A percentile compares a stretch with the other conserved stretches of the same genome.
Conservation (phyloP, 2,888 invertebrate species). For the Eupsilia transversa region DNA sequence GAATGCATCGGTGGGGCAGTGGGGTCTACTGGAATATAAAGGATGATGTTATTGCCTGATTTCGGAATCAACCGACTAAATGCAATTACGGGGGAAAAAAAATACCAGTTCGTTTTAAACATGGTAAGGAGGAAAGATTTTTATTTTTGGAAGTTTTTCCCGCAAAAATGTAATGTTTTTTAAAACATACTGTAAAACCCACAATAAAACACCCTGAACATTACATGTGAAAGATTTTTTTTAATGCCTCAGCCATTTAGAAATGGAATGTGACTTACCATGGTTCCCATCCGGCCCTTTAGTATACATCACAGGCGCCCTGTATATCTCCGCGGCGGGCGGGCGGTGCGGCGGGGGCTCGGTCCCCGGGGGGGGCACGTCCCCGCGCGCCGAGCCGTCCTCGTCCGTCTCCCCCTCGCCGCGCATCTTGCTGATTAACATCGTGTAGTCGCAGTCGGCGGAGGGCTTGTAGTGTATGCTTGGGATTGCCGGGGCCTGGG, state of each 20-base stretch:
- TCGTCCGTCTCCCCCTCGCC: constrained; percentile 85
- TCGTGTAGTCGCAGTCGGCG: constrained; percentile 96
- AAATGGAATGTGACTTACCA: constrained; percentile 43
- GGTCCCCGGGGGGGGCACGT: constrained; percentile 85
- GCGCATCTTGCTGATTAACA: constrained; percentile 96
- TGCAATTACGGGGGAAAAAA: too few relatives aligned
- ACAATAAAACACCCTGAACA: too few relatives aligned
- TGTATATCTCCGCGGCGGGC: constrained; percentile 64
- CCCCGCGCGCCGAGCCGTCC: constrained; percentile 77
- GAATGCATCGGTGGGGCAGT: constrained; percentile 45
- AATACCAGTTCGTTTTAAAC: too few relatives aligned
- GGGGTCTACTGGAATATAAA: constrained; percentile 53
- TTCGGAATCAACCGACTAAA: too few relatives aligned
- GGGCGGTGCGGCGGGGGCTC: constrained; percentile 78
- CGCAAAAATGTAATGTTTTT: too few relatives aligned
- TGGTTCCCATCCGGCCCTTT: constrained; percentile 56
- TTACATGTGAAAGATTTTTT: too few relatives aligned
- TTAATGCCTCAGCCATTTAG: too few relatives aligned
- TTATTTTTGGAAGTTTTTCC: too few relatives aligned
- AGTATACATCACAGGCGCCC: constrained; percentile 84
- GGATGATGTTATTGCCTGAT: not conserved
- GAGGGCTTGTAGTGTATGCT: constrained; percentile 95
- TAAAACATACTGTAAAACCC: too few relatives aligned
- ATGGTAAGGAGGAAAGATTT: too few relatives aligned
- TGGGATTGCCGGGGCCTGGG: constrained; percentile 90